Evolutionary conservation across 2,888 invertebrate genomes (phyloP).

Genomic region (Dorcus parallelipipedus): DNA sequence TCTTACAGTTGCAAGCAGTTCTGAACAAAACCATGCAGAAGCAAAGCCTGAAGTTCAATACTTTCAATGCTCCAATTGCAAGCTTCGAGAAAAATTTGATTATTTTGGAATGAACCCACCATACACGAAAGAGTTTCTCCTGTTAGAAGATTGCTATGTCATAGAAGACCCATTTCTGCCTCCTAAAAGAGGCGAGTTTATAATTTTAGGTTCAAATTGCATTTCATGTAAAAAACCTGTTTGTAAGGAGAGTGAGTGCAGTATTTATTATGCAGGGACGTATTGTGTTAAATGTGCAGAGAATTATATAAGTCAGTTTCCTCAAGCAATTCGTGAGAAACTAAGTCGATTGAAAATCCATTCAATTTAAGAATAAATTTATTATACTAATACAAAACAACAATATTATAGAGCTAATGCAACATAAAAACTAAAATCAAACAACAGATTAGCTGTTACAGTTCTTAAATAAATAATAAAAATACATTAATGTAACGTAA

Average conservation of each 20-base stretch:
- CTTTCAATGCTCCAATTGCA: conserved; percentile 66
- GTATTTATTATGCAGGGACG: conserved; percentile 72
- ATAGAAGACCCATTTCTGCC: conserved; percentile 84
- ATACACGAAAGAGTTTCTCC: conserved; percentile 64
- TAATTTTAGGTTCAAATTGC: conserved; percentile 77
- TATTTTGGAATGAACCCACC: conserved; percentile 75
- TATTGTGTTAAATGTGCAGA: conserved; percentile 72
- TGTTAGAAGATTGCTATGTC: conserved; percentile 72
- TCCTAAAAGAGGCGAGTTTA: conserved; percentile 69
- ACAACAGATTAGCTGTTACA: conserved; percentile 6
- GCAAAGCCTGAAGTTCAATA: conserved; percentile 34
- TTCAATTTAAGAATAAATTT: too few species aligned
- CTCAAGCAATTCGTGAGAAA: conserved; percentile 64
- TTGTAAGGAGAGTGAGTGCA: conserved; percentile 73
- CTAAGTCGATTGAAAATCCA: conserved; percentile 8
- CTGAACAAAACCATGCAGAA: conserved; percentile 6
- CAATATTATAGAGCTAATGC: too few species aligned
- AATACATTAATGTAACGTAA: not conserved
- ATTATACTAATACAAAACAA: too few species aligned
- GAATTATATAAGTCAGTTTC: conserved; percentile 59
- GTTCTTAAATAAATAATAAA: conserved; percentile 11
- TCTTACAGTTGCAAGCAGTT: not conserved
- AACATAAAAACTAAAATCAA: conserved; percentile 2
- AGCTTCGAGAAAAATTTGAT: conserved; percentile 66
- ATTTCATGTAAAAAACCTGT: conserved; percentile 63